A percentile compares a stretch with the other conserved stretches of the same genome.
Conservation (phyloP, 2,888 invertebrate genomes). For the Cerastis leucographa region DNA sequence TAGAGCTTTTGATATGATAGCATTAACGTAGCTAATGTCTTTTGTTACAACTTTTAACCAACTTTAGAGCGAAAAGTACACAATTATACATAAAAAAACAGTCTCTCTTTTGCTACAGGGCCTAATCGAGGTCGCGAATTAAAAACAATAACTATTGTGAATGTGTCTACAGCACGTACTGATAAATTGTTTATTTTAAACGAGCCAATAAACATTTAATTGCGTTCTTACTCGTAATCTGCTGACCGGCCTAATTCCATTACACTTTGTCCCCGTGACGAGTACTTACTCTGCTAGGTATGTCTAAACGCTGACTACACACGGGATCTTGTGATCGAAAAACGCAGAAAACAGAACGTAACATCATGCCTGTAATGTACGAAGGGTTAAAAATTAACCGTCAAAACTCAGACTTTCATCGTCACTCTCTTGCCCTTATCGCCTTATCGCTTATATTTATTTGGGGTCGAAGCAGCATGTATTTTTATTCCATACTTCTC, state of each 20-base stretch:
- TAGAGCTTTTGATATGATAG: background rate
- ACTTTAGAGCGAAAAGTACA: background rate
- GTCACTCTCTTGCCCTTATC: too few species aligned
- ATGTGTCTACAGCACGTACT: background rate
- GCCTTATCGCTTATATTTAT: too few species aligned
- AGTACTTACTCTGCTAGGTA: background rate
- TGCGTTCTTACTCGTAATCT: background rate
- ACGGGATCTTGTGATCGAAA: background rate
- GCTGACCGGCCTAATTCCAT: background rate
- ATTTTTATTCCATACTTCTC: too few species aligned
- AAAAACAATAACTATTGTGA: background rate
- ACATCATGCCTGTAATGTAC: background rate
- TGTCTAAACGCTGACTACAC: background rate
- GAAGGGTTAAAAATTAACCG: background rate
- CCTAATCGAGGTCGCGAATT: background rate
- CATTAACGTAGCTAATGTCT: background rate
- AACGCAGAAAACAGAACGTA: background rate
- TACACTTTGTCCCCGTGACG: background rate
- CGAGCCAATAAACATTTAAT: background rate
- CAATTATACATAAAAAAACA: background rate
- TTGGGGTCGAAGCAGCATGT: too few species aligned
- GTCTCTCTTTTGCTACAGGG: background rate
- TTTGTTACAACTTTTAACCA: background rate
- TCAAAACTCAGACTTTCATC: background rate
- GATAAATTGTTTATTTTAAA: conserved; percentile 11